Percentiles rank a stretch among this genome's conserved stretches.
These are phyloP conservation scores for Sarotherodon lohbergeri DNA, from an alignment of 2,113 vertebrate species.

Conservation along the genomic window DNA sequence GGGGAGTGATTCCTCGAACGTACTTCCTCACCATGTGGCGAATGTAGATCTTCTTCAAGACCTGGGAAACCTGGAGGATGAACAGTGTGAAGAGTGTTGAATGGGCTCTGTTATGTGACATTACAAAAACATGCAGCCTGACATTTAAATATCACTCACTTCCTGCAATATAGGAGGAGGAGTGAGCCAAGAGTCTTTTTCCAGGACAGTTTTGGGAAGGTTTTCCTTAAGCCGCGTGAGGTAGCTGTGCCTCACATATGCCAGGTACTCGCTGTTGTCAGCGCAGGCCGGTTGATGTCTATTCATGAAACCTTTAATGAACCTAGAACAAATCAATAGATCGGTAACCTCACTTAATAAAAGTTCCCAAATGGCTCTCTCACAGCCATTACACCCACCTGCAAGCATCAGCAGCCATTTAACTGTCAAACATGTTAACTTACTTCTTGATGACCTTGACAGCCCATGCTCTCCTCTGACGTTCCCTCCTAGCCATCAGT, in stretches of 20 bases:
- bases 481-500: conserved; percentile 80
- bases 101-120: neutral
- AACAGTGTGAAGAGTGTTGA: neutral
- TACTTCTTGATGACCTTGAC: conserved; percentile 85
- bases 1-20: conserved; percentile 69
- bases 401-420: neutral
- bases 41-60: conserved; percentile 77
- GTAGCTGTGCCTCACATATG: conserved; percentile 80
- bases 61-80: conserved; percentile 74
- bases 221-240: conserved; percentile 79
- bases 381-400: neutral
- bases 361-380: neutral
- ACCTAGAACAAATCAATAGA: conserved; percentile 66
- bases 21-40: conserved; percentile 85
- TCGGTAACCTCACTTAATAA: neutral
- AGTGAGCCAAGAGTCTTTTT: conserved; percentile 83
- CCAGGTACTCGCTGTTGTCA: conserved; percentile 80
- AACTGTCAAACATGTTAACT: neutral
- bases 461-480: conserved; percentile 83
- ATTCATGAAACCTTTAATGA: conserved; percentile 89
- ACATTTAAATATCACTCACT: conserved; percentile 52
- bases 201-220: conserved; percentile 81
- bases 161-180: conserved; percentile 82
- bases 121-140: neutral
- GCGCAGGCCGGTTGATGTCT: conserved; percentile 75